These are phyloP conservation scores for Pavo muticus DNA, from an alignment of 2,113 vertebrate species.

Conservation along the genomic window DNA sequence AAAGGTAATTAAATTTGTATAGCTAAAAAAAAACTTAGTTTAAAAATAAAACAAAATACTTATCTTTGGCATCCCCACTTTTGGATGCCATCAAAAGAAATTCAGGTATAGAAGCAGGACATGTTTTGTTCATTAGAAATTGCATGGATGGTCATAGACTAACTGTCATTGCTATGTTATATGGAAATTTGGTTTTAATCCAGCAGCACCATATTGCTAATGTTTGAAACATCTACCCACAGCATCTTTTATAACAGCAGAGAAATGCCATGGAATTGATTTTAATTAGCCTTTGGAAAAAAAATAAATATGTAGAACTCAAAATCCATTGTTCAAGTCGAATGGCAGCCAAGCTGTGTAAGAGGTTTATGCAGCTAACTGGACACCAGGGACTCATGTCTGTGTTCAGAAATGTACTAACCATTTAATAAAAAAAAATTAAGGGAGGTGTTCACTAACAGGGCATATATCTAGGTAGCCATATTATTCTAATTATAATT, in stretches of 20 bases:
- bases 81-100: conserved; percentile 62
- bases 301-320: conserved; percentile 56
- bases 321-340: conserved; percentile 71
- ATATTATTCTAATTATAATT: conserved; percentile 43
- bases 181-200: conserved; percentile 78
- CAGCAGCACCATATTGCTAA: conserved; percentile 76
- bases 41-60: conserved; percentile 35
- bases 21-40: conserved; percentile 51
- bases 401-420: conserved; percentile 41
- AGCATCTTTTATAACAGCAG: conserved; percentile 73
- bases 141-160: conserved; percentile 67
- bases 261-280: conserved; percentile 74
- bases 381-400: conserved; percentile 51
- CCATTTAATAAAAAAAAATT: not conserved
- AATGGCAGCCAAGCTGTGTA: conserved; percentile 59
- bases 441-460: conserved; percentile 10
- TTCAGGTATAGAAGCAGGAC: conserved; percentile 54
- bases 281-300: conserved; percentile 77
- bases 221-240: conserved; percentile 73
- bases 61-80: conserved; percentile 57
- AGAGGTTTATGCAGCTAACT: conserved; percentile 51
- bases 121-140: conserved; percentile 64
- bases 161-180: conserved; percentile 66
- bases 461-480: not conserved
- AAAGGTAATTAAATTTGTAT: conserved; percentile 58